A percentile compares a stretch with the other conserved stretches of the same genome.
Evolutionary conservation across 1,140 invertebrate genomes (phyloP).

Genomic region (Luehdorfia chinensis): DNA sequence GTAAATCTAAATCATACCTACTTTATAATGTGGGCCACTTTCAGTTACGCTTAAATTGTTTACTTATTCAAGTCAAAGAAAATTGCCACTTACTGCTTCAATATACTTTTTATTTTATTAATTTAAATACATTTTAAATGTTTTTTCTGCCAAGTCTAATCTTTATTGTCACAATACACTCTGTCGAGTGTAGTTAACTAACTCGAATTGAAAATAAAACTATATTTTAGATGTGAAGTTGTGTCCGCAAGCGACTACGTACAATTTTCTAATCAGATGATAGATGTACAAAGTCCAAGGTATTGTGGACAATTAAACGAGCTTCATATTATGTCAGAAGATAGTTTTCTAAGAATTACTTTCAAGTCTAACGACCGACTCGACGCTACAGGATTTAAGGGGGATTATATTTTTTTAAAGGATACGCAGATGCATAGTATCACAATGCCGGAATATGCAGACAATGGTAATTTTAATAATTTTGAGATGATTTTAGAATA

Average conservation of each 20-base stretch:
- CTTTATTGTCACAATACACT: too few species aligned
- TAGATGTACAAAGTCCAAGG: conserved; percentile 88
- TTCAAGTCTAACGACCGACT: conserved; percentile 95
- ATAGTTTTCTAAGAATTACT: conserved; percentile 94
- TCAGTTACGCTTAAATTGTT: too few species aligned
- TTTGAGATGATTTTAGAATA: not conserved
- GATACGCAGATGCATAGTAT: conserved; percentile 70
- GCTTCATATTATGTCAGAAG: conserved; percentile 89
- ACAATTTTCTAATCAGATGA: conserved; percentile 95
- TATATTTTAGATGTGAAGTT: conserved; percentile 88
- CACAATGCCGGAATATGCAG: conserved; percentile 43
- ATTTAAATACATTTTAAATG: too few species aligned
- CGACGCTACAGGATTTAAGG: conserved; percentile 95
- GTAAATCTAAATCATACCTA: too few species aligned
- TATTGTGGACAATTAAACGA: conserved; percentile 90
- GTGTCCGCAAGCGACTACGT: conserved; percentile 94
- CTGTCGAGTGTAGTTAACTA: too few species aligned
- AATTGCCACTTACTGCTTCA: too few species aligned
- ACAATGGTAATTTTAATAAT: conserved; percentile 35
- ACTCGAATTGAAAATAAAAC: too few species aligned
- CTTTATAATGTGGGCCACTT: too few species aligned
- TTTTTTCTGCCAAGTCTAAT: too few species aligned
- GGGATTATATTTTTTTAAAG: conserved; percentile 87
- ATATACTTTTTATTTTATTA: too few species aligned
- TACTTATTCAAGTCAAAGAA: too few species aligned